Evolutionary conservation across 2,113 vertebrate genomes (phyloP).

Genomic region (Geothlypis trichas): DNA sequence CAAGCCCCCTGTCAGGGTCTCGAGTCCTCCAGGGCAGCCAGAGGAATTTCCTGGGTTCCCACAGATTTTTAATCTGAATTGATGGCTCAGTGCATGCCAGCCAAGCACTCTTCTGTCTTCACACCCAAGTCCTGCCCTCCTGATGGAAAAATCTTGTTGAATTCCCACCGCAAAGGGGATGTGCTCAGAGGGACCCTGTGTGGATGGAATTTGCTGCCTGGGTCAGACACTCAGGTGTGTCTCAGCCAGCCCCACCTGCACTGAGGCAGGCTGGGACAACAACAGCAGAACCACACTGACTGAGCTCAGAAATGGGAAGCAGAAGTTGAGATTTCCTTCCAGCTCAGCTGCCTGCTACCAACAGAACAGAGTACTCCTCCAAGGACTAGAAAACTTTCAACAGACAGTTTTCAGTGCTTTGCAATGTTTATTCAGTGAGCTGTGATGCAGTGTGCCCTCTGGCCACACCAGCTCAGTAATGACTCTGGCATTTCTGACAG

Average conservation of each 20-base stretch:
- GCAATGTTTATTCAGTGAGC: constrained; percentile 25
- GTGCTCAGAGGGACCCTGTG: not conserved
- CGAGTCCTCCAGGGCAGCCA: no score
- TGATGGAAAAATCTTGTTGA: not conserved
- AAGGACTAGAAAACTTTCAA: not conserved
- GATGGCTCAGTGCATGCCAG: not conserved
- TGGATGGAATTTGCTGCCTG: not conserved
- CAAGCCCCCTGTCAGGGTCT: no score
- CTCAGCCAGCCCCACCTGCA: not conserved
- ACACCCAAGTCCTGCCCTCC: not conserved
- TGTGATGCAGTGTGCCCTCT: constrained; percentile 34
- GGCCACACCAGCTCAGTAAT: constrained; percentile 35
- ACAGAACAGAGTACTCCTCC: not conserved
- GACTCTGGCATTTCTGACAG: constrained; percentile 41
- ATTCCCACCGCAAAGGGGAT: not conserved
- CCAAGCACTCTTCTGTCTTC: not conserved
- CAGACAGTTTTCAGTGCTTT: not conserved
- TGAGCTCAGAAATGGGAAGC: not conserved
- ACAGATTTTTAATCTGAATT: not conserved
- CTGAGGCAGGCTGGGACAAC: not conserved
- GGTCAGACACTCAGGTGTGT: not conserved
- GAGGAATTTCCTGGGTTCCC: no score
- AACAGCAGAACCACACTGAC: not conserved
- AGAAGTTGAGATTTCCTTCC: not conserved
- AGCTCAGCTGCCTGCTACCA: not conserved